Evolutionary conservation across 2,888 invertebrate species (phyloP), one percentile per base, ranked within the genome.

Genomic region (Seira ritae): DNA sequence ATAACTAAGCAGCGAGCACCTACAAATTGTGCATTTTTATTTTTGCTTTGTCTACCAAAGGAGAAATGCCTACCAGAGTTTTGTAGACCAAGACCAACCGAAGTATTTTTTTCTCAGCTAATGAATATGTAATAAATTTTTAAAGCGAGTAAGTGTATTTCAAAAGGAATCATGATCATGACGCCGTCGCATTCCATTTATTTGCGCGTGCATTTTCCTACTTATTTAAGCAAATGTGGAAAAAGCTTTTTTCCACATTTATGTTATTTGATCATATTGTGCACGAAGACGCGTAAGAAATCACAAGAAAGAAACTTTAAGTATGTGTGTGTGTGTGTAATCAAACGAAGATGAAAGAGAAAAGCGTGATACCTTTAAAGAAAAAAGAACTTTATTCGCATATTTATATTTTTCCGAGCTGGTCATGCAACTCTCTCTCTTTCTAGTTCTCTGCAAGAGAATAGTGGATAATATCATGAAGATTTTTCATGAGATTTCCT

Each of bases 341-440:
- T 60, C 60, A 60, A 76, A 76, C 31, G 67, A 68, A 55, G 22
- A 78, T 65, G 70, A 75, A 42, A 62, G 60, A 60, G 60, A 70
- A 76, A 68, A 72, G 82, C 77, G 69, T 82, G 72, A 82, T 68
- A 77, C 55, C 67, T 72, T 70, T 60, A 42, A 42, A 42, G 60
- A 15, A 60, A 60, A 60, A 60, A 60, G n/a, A 8, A 55, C 67
- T 66, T 42, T n/a, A 70, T 66, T 23, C 20, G 50, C 65, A 62
- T 74, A 60, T 55, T 22, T 42, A 23, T 66, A 20, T 62, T 70
- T 20, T 79, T 65, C 65, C 42, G 3, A 75, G 66, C 79, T 75
- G 73, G 84, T 84, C 84, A 79, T 74, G 69, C 84, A 74, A 84
- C 84, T 84, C 78, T 84, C 78, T 79, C 78, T 42, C 42, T 42